phyloP scores from a whole-genome alignment of 92 coral and sea anemone species.

The Blastomussa wellsi region DNA sequence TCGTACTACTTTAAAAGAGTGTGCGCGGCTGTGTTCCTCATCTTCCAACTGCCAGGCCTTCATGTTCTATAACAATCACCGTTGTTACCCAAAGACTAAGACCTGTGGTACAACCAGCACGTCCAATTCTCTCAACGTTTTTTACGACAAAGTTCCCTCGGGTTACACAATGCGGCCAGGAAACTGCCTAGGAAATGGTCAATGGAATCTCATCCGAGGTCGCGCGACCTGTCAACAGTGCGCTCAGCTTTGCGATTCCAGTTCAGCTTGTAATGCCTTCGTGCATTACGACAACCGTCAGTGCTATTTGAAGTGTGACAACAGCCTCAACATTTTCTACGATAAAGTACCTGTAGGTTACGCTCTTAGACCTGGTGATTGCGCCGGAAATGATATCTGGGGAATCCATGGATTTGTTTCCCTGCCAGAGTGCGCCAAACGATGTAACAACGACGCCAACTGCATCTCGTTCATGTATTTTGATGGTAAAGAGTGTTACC shows the following conservation, averaged over 20 bases:
- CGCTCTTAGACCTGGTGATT: conserved; percentile 35
- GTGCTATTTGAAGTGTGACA: not conserved
- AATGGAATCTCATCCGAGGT: not conserved
- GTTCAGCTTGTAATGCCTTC: not conserved
- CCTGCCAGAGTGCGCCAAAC: conserved; percentile 11
- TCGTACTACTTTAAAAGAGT: conserved; percentile 4
- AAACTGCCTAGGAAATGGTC: conserved; percentile 14
- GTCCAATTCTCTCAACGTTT: conserved; percentile 4
- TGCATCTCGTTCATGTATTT: conserved; percentile 28
- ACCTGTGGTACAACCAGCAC: conserved; percentile 7
- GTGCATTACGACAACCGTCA: not conserved
- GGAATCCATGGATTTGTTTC: not conserved
- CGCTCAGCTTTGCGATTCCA: not conserved
- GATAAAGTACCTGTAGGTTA: not conserved
- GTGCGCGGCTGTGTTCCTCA: conserved; percentile 25
- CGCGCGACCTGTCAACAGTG: not conserved
- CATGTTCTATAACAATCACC: conserved; percentile 27
- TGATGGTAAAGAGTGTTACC: conserved; percentile 19
- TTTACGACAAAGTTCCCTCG: conserved; percentile 25
- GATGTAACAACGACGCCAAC: not conserved
- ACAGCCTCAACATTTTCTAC: conserved; percentile 6
- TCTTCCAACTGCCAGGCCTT: conserved; percentile 13
- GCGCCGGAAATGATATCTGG: conserved; percentile 35
- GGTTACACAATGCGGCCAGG: conserved; percentile 35
- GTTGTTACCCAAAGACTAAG: conserved; percentile 20